Evolutionary conservation across 2,113 vertebrate species (phyloP).

Genomic region (Ahaetulla prasina): DNA sequence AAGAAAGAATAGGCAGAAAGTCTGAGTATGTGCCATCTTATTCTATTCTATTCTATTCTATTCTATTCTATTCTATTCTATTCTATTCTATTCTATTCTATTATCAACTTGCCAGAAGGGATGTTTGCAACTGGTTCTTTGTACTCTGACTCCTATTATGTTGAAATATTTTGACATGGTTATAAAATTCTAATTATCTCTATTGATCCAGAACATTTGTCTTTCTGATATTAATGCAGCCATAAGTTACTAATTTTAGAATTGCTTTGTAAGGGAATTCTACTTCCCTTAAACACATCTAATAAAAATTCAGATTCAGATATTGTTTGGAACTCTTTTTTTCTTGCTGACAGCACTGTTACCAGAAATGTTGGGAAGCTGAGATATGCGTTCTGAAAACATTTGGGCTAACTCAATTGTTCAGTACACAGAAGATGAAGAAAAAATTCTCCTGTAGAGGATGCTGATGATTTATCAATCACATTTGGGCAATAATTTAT

Average conservation of each 20-base stretch:
- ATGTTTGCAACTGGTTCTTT: not conserved
- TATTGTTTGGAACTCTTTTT: not conserved
- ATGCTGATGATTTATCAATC: conserved; percentile 1
- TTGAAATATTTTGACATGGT: not conserved
- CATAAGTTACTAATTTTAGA: not conserved
- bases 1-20: not conserved
- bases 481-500: not conserved
- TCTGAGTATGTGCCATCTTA: not conserved
- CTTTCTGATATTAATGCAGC: not conserved
- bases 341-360: not conserved
- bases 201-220: not conserved
- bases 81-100: too few relatives aligned
- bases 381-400: not conserved
- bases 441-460: not conserved
- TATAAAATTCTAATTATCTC: not conserved
- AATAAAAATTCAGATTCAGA: not conserved
- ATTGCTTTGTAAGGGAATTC: conserved; percentile 1
- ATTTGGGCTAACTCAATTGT: not conserved
- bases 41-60: too few relatives aligned
- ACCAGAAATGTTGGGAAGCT: not conserved
- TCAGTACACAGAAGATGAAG: not conserved
- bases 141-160: not conserved
- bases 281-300: not conserved
- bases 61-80: too few relatives aligned
- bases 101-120: not conserved